Base-by-base conservation (phyloP, 2,113 vertebrate genomes). In the Microcebus jonahi region DNA sequence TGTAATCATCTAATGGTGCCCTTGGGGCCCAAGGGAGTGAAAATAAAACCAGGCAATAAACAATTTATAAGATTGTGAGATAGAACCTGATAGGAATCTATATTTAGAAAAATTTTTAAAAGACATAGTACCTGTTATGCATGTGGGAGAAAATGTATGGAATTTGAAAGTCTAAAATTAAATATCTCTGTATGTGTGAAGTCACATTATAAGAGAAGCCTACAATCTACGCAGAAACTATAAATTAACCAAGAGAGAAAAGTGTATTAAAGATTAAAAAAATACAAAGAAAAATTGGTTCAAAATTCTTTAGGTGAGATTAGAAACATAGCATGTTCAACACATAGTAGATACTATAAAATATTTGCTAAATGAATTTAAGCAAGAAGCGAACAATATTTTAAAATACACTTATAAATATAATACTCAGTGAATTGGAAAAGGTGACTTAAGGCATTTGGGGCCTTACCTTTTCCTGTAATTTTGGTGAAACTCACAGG, bases 401-500 rank as follows among this genome's bases (percentile, higher is more conserved):
- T 79, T 36, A 55, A 82, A 88, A 48, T 25, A 42, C 13, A 29
- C 8, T 31, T 87, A 63, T n/a, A 93, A 94, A n/a, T 76, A 42
- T 48, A 70, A 34, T 36, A 55, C 13, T 36, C 57, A 90, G 12
- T 9, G 70, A 67, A 53, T 31, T 75, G n/a, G 7, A 55, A 9
- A 90, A 61, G 11, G 0, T 17, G 34, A 65, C 34, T 48, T 8
- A 55, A 61, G 23, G 42, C 50, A 39, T 55, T 61, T 20, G 42
- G 50, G 81, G 42, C 97, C 98, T 99, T 98, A 99, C 99, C 98
- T 97, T 96, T 99, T 98, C 75, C 99, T 99, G 98, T 99, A 99
- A 98, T 99, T 97, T 97, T 98, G 98, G 97, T 99, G 98, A 98
- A 99, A 99, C 97, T 99, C 99, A 98, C 99, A 99, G 18, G 99